Conservation (phyloP, 2,113 vertebrate genomes). For the Tyrannus savana region DNA sequence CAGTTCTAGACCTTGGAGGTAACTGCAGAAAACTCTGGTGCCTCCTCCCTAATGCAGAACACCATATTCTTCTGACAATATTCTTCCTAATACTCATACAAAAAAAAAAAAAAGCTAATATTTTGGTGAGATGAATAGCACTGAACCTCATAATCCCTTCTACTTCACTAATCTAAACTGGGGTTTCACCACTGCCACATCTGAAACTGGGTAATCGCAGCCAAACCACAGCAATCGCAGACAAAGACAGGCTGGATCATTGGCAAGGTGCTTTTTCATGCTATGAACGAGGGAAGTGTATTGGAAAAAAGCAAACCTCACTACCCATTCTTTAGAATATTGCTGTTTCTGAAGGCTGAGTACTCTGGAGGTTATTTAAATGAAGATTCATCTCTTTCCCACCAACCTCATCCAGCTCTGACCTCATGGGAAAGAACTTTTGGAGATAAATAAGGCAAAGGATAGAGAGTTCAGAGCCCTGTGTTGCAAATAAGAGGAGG, state of each 20-base stretch:
- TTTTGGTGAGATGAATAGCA: neutral
- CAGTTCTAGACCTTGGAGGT: neutral
- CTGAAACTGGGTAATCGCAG: too few relatives aligned
- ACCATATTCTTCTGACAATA: neutral
- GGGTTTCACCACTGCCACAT: neutral
- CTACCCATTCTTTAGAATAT: neutral
- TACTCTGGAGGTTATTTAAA: neutral
- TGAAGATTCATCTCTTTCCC: neutral
- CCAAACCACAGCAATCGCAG: neutral
- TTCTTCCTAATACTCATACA: neutral
- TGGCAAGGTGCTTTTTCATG: neutral
- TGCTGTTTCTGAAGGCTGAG: neutral
- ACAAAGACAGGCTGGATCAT: neutral
- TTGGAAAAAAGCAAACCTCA: neutral
- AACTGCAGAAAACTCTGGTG: neutral
- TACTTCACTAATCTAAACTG: neutral
- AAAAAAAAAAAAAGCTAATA: neutral
- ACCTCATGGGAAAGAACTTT: neutral
- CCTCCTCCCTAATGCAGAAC: neutral
- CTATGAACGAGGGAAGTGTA: accelerated
- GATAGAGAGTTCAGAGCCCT: neutral
- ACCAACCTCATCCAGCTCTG: neutral
- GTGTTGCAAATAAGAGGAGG: neutral
- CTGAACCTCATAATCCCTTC: neutral
- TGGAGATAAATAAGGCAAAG: neutral